A percentile compares a stretch with the other conserved stretches of the same genome.
These are phyloP conservation scores for Prorops nasuta DNA, from an alignment of 1,140 invertebrate genomes.

Conservation along the genomic window DNA sequence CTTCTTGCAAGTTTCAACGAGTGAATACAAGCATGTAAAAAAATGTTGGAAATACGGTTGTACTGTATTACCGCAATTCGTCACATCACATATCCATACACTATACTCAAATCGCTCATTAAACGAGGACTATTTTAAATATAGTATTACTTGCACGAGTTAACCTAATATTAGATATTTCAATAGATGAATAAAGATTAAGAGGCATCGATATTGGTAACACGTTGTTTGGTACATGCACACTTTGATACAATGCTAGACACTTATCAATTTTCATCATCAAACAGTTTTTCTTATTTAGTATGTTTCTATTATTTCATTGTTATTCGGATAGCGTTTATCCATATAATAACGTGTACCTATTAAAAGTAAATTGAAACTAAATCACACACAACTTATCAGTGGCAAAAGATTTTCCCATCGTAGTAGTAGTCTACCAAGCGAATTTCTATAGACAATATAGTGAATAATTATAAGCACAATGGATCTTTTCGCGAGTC, in stretches of 20 bases:
- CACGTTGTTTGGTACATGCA: conserved; percentile 12
- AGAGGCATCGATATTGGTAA: background rate
- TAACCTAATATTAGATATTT: background rate
- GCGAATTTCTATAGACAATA: too few relatives aligned
- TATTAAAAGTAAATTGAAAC: conserved; percentile 17
- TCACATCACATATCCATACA: too few relatives aligned
- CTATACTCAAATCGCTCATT: too few relatives aligned
- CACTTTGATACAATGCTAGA: conserved; percentile 24
- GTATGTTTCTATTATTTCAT: conserved; percentile 52
- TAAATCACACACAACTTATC: background rate
- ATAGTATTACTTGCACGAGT: background rate
- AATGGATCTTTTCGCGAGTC: too few relatives aligned
- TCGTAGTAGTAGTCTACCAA: too few relatives aligned
- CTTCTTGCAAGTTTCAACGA: too few relatives aligned
- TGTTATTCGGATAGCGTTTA: conserved; percentile 40
- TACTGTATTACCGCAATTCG: too few relatives aligned
- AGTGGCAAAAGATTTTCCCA: background rate
- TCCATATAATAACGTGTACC: conserved; percentile 38
- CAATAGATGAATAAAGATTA: background rate
- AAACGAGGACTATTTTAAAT: background rate
- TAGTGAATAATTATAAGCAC: too few relatives aligned
- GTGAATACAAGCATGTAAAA: too few relatives aligned
- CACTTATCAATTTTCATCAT: conserved; percentile 32
- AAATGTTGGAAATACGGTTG: too few relatives aligned
- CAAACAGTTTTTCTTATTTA: conserved; percentile 44